A percentile compares a stretch with the other conserved stretches of the same genome.
These are phyloP conservation scores for Pseudeuparius sepicola DNA, from an alignment of 2,888 invertebrate genomes.

Conservation along the genomic window DNA sequence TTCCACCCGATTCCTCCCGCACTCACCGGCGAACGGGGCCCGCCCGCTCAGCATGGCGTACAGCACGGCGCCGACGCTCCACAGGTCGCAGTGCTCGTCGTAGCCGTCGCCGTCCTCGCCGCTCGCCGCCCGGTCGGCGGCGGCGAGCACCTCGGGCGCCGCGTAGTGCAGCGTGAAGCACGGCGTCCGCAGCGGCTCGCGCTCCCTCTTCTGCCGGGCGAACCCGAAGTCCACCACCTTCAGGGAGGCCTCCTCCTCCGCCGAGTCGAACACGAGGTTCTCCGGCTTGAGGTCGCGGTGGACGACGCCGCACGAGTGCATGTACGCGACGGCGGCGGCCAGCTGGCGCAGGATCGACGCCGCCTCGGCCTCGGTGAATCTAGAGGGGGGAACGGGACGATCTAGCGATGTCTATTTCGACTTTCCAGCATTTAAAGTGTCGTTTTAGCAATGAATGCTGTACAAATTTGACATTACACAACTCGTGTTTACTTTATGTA, in stretches of 20 bases:
- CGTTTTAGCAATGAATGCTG: too few species aligned
- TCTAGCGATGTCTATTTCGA: too few species aligned
- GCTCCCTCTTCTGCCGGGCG: constrained; percentile 62
- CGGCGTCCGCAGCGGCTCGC: constrained; percentile 62
- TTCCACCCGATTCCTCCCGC: too few species aligned
- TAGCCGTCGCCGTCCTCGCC: constrained; percentile 77
- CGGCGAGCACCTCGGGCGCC: constrained; percentile 80
- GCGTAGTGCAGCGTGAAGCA: constrained; percentile 94
- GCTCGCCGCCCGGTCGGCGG: constrained; percentile 75
- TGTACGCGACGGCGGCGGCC: constrained; percentile 71
- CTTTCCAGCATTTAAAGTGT: too few species aligned
- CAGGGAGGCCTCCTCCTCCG: constrained; percentile 46
- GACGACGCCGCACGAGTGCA: constrained; percentile 77
- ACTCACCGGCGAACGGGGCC: constrained; percentile 75
- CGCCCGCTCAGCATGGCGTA: constrained; percentile 66
- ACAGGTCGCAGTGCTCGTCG: constrained; percentile 88
- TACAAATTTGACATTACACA: too few species aligned
- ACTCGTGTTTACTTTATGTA: too few species aligned
- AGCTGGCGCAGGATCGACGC: constrained; percentile 72
- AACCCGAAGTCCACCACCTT: constrained; percentile 97
- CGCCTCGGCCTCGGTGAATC: constrained; percentile 69
- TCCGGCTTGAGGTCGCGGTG: constrained; percentile 95
- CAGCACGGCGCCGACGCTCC: constrained; percentile 90
- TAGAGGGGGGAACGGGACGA: too few species aligned
- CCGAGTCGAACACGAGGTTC: constrained; percentile 59